phyloP scores from a whole-genome alignment of 2,888 invertebrate species.

The Latrodectus elegans region DNA sequence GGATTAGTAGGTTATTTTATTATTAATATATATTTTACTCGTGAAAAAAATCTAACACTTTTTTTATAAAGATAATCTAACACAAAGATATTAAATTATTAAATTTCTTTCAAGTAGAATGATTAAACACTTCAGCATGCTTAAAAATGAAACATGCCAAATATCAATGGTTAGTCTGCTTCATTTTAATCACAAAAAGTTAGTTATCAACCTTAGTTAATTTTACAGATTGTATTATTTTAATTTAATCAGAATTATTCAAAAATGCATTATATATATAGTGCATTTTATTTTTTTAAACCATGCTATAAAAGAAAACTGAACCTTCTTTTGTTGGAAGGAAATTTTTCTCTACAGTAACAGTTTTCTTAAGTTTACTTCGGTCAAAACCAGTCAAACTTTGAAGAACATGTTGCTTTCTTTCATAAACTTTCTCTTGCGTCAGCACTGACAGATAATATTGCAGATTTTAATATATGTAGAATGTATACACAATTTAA shows the following conservation, averaged over 20 bases:
- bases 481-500: conserved; percentile 16
- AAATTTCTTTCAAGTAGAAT: no score
- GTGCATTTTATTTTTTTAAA: not conserved
- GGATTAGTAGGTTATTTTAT: no score
- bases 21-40: no score
- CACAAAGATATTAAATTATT: no score
- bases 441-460: conserved; percentile 64
- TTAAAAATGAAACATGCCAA: no score
- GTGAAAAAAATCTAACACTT: no score
- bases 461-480: conserved; percentile 27
- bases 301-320: conserved; percentile 29
- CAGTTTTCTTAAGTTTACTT: conserved; percentile 62
- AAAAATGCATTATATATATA: no score
- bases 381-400: conserved; percentile 61
- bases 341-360: conserved; percentile 60
- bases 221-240: conserved; percentile 4
- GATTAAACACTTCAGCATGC: no score
- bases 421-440: conserved; percentile 66
- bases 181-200: not conserved
- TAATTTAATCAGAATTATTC: no score
- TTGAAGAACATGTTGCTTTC: conserved; percentile 54
- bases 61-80: no score
- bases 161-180: no score
- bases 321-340: conserved; percentile 66
- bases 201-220: not conserved